A percentile compares a stretch with the other conserved stretches of the same genome.
Conservation (phyloP, 2,113 vertebrate genomes). For the Acrocephalus arundinaceus region DNA sequence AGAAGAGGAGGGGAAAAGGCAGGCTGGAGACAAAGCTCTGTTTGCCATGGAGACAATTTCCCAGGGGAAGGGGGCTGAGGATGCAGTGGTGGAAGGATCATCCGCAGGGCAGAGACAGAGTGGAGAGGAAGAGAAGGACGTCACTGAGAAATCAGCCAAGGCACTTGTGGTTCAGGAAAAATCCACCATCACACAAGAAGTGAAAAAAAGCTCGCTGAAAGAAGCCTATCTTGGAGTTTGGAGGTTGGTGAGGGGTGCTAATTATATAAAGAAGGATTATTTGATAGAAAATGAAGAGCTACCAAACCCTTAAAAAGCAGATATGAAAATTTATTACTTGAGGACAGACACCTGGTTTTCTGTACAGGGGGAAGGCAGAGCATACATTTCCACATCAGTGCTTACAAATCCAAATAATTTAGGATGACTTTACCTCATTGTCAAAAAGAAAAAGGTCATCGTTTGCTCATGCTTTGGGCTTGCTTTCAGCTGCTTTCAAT, state of each 20-base stretch:
- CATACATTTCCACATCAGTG: conserved; percentile 40
- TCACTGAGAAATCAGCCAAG: background rate
- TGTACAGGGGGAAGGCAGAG: conserved; percentile 6
- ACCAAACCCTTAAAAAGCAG: conserved; percentile 84
- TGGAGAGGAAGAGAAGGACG: background rate
- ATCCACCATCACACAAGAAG: conserved; percentile 33
- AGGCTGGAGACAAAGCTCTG: conserved; percentile 53
- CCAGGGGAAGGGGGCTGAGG: conserved; percentile 28
- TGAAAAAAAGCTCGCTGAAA: conserved; percentile 68
- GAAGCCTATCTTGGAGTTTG: conserved; percentile 88
- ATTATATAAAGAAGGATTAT: conserved; percentile 88
- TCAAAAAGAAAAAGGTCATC: conserved; percentile 28
- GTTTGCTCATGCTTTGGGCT: conserved; percentile 25
- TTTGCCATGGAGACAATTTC: conserved; percentile 72
- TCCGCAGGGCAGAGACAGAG: background rate
- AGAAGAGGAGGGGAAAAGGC: conserved; percentile 63
- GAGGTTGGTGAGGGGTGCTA: conserved; percentile 87
- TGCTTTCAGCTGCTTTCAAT: conserved; percentile 42
- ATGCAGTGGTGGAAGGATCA: conserved; percentile 18
- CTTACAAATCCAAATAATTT: conserved; percentile 40
- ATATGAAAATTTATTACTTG: conserved; percentile 4
- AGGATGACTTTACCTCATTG: conserved; percentile 52
- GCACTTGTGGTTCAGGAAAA: conserved; percentile 17
- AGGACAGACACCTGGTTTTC: conserved; percentile 31
- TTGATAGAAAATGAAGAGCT: conserved; percentile 91